Base-by-base conservation (phyloP, 92 coral and sea anemone genomes). In the Hydrozoanthus gracilis region DNA sequence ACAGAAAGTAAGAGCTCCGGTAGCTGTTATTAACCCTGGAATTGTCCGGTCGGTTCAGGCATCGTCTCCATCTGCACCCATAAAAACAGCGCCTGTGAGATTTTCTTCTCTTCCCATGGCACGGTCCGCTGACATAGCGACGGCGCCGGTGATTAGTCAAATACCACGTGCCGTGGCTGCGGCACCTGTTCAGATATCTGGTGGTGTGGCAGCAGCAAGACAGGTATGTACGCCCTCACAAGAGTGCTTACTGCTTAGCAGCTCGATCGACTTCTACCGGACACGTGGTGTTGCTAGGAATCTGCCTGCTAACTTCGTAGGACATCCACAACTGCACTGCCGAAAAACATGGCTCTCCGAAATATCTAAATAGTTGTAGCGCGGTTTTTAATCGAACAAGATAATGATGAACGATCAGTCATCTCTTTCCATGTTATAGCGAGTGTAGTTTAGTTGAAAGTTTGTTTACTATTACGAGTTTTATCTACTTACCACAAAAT, bases 131-230 rank as follows among this genome's bases (percentile, higher is more conserved):
- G 85, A 80, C 49, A 18, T 50, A 17, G 74, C 73, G 73, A 61
- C 74, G 60, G 60, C 74, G 58, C 85, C 85, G 48, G 61, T 16
- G 61, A 65, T 80, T 46, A 65, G 62, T 27, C 74, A 80, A 80
- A 60, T 80, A 20, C 74, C 85, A 80, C 85, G 85, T 80, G 85
- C 85, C 60, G 18, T 51, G 17, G 73, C 85, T 35, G 73, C 85
- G 74, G 73, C 85, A 80, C 85, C 85, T 80, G 85, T 80, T 80
- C 60, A 67, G 69, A 70, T 80, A 74, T 52, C 85, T 66, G 85
- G 85, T 80, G 85, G 75, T 20, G 10, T 20, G 60, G 73, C 85
- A 18, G 85, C 55, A 64, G 85, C 18, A 4, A 80, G 66, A 80
- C 85, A 80, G 85, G 85, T 80, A 80, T 45, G 48, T 27, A 66